Percentiles rank a stretch among this genome's conserved stretches.
These are phyloP conservation scores for Helogale parvula DNA, from an alignment of 2,113 vertebrate species.

Conservation along the genomic window DNA sequence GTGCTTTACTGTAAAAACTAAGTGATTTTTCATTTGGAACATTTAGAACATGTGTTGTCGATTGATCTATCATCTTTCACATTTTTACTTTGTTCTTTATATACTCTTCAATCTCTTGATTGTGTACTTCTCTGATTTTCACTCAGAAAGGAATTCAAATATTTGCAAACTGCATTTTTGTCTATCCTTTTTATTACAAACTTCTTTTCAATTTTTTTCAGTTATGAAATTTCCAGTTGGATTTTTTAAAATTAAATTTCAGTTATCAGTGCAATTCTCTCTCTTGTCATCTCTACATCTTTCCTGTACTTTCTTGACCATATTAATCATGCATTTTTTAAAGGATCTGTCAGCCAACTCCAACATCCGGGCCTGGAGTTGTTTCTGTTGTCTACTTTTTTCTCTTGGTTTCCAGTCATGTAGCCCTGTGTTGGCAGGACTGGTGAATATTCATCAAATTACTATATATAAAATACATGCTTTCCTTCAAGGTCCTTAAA, in stretches of 20 bases:
- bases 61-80: background rate
- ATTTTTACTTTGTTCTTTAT: background rate
- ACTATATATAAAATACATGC: background rate
- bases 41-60: background rate
- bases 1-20: background rate
- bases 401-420: background rate
- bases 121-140: background rate
- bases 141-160: background rate
- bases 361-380: background rate
- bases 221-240: background rate
- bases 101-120: background rate
- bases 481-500: background rate
- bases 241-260: background rate
- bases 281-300: background rate
- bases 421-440: background rate
- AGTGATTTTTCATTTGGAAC: conserved; percentile 4
- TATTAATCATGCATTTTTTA: background rate
- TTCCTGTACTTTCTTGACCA: background rate
- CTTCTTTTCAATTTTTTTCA: conserved; percentile 8
- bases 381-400: background rate
- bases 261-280: background rate
- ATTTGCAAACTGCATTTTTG: background rate
- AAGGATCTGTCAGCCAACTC: background rate
- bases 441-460: background rate
- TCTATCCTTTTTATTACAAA: background rate